Conservation (phyloP, 2,797 vertebrate species). For the Triplophysa bombifrons region DNA sequence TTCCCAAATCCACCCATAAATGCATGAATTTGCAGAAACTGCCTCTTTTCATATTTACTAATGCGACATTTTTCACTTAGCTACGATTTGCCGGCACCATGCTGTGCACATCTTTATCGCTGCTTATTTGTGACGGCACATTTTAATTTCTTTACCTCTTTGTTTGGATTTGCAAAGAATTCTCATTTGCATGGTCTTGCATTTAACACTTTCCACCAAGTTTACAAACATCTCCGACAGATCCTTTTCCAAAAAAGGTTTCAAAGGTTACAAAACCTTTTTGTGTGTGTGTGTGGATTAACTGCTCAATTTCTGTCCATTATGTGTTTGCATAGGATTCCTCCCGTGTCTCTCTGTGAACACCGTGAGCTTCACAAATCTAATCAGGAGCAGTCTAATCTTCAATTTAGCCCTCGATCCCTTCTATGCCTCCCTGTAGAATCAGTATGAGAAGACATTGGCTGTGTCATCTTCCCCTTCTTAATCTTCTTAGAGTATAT, state of each 20-base stretch:
- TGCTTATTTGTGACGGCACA: conserved; percentile 31
- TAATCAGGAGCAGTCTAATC: conserved; percentile 59
- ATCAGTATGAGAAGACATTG: conserved; percentile 48
- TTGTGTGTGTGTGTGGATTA: conserved; percentile 12
- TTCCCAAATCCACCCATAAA: conserved; percentile 21
- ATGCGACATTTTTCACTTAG: neutral
- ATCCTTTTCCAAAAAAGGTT: conserved; percentile 16
- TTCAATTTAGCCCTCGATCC: conserved; percentile 47
- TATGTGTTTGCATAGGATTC: conserved; percentile 28
- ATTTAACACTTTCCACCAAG: conserved; percentile 17
- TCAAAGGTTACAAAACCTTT: conserved; percentile 19
- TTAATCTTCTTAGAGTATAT: conserved; percentile 68
- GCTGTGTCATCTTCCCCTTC: conserved; percentile 51
- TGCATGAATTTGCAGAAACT: neutral
- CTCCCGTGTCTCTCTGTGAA: conserved; percentile 19
- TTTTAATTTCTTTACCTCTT: conserved; percentile 23
- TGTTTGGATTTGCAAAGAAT: conserved; percentile 6
- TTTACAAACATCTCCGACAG: conserved; percentile 24
- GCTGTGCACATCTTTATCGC: conserved; percentile 2
- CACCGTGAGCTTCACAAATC: conserved; percentile 52
- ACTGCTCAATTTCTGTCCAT: conserved; percentile 32
- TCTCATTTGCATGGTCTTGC: neutral
- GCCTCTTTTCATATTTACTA: conserved; percentile 3
- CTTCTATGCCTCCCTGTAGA: conserved; percentile 39
- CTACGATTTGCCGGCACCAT: neutral